Percentiles rank a stretch among this genome's conserved stretches.
These are phyloP conservation scores for Lipophrys pholis DNA, from an alignment of 2,113 vertebrate species.

Conservation along the genomic window DNA sequence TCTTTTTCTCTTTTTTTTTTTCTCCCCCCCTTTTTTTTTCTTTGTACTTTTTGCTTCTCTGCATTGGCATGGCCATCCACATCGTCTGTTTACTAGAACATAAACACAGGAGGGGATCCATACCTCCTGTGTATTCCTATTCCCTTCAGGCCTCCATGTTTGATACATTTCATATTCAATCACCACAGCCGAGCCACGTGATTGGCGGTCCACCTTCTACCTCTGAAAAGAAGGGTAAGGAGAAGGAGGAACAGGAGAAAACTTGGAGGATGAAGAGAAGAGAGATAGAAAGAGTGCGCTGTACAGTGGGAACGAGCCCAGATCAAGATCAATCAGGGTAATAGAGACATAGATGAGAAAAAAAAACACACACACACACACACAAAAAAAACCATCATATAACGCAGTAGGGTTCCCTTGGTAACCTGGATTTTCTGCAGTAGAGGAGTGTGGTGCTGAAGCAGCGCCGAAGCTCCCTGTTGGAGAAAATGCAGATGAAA, in stretches of 20 bases:
- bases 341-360: constrained; percentile 65
- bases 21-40: constrained; percentile 42
- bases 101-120: constrained; percentile 81
- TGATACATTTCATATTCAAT: constrained; percentile 60
- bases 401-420: constrained; percentile 99
- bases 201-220: constrained; percentile 72
- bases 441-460: constrained; percentile 99
- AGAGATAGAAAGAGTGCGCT: constrained; percentile 73
- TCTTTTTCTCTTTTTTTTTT: constrained; percentile 44
- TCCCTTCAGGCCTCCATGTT: constrained; percentile 75
- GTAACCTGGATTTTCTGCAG: constrained; percentile 99
- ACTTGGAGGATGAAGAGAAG: constrained; percentile 69
- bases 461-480: constrained; percentile 99
- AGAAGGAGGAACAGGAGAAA: constrained; percentile 58
- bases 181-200: constrained; percentile 62
- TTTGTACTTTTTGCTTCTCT: constrained; percentile 76
- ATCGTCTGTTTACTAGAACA: constrained; percentile 84
- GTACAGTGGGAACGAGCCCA: constrained; percentile 79
- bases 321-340: constrained; percentile 79
- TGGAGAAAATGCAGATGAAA: constrained; percentile 99
- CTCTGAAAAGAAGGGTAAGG: constrained; percentile 62
- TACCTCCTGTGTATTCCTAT: constrained; percentile 70
- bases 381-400: constrained; percentile 90
- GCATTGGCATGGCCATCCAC: constrained; percentile 77
- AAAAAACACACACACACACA: constrained; percentile 54